These are phyloP conservation scores for Drosophila gaucha DNA, from an alignment of 2,888 invertebrate species.

Conservation along the genomic window DNA sequence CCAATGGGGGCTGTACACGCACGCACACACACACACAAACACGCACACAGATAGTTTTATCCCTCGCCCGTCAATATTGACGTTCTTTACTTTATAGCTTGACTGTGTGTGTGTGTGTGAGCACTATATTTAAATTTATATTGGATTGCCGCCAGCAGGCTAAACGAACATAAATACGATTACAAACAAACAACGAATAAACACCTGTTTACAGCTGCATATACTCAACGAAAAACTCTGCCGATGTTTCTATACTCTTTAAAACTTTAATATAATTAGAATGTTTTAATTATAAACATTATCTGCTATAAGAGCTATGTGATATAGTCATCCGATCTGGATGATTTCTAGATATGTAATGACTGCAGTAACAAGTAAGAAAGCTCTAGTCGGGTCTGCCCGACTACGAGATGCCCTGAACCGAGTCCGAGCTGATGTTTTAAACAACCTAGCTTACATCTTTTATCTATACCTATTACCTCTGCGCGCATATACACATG, in stretches of 20 bases:
- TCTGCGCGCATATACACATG: no score
- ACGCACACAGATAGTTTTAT: background rate
- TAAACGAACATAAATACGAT: constrained; percentile 14
- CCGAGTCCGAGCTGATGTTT: no score
- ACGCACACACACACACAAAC: constrained; percentile 2
- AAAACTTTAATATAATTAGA: no score
- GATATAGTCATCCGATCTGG: no score
- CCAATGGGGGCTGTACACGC: constrained; percentile 12
- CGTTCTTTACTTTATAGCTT: constrained; percentile 31
- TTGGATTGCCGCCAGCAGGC: background rate
- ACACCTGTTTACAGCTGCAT: constrained; percentile 6
- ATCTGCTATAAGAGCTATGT: no score
- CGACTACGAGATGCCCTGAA: background rate
- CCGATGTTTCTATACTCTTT: no score
- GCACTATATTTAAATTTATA: constrained; percentile 27
- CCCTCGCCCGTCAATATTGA: constrained; percentile 31
- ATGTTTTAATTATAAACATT: no score
- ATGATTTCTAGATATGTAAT: no score
- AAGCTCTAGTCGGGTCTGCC: background rate
- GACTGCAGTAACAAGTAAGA: no score
- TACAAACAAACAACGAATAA: constrained; percentile 8
- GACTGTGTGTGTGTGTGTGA: background rate
- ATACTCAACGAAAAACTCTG: background rate
- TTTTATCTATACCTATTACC: no score
- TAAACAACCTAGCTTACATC: no score